Evolutionary conservation across 2,888 invertebrate genomes (phyloP).

Genomic region (Pseudococcus jackbeardsleyi): DNA sequence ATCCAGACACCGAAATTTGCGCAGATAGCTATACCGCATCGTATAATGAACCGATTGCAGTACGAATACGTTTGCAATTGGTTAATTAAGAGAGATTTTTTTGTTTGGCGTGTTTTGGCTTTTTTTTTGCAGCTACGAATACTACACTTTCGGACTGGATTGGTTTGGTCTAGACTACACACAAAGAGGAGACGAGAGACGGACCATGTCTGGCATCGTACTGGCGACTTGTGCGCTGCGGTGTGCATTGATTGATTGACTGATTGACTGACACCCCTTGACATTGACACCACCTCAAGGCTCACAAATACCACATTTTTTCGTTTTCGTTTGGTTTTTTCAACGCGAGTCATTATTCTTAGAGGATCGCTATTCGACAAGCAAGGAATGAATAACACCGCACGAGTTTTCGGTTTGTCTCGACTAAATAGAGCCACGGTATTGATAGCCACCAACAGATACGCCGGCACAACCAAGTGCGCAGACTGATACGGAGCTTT

Average conservation of each 20-base stretch:
- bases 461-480: slow-evolving; percentile 57
- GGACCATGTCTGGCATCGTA: slow-evolving; percentile 8
- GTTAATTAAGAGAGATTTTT: neutral
- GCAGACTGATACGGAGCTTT: slow-evolving; percentile 62
- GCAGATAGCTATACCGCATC: neutral
- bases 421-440: slow-evolving; percentile 61
- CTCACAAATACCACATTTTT: neutral
- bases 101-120: no score
- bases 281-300: neutral
- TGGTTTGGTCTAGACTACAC: slow-evolving; percentile 31
- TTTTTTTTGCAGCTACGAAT: no score
- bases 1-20: neutral
- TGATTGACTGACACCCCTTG: slow-evolving; percentile 9
- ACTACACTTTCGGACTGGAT: neutral
- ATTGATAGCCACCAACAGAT: slow-evolving; percentile 60
- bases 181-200: neutral
- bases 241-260: neutral
- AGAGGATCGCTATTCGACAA: neutral
- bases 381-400: slow-evolving; percentile 10
- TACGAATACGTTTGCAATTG: neutral
- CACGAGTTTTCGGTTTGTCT: neutral
- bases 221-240: neutral
- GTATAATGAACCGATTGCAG: neutral
- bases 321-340: neutral
- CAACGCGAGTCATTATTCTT: neutral